phyloP scores from a whole-genome alignment of 2,888 invertebrate species.

The Nemotelus pantherinus region DNA sequence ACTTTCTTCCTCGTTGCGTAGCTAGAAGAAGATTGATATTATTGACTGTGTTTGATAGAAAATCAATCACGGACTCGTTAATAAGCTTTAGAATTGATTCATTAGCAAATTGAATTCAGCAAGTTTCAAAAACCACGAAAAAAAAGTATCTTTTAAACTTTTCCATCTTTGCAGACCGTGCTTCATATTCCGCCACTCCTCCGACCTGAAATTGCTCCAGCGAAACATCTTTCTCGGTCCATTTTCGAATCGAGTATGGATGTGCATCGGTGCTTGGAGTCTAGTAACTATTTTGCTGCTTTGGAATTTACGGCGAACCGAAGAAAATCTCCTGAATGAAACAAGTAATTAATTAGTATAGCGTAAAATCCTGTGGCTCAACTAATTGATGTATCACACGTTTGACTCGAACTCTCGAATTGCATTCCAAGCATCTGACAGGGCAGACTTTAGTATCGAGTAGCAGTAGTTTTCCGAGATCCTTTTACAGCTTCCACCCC shows the following conservation, averaged over 20 bases:
- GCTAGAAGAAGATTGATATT: no score
- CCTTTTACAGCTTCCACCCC: no score
- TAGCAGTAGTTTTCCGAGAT: no score
- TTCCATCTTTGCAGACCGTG: constrained; percentile 65
- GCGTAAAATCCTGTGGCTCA: constrained; percentile 37
- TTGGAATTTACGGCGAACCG: constrained; percentile 46
- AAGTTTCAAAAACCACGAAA: no score
- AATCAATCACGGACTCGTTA: no score
- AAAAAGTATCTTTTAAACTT: no score
- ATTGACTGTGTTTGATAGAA: no score
- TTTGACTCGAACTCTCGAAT: not conserved
- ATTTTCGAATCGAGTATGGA: constrained; percentile 70
- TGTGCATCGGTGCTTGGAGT: constrained; percentile 64
- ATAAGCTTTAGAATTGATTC: no score
- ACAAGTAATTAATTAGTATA: constrained; percentile 46
- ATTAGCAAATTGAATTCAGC: no score
- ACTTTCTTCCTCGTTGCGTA: no score
- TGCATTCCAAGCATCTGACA: no score
- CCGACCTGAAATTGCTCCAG: constrained; percentile 69
- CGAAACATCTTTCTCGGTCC: constrained; percentile 74
- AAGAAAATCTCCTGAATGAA: constrained; percentile 37
- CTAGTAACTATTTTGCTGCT: constrained; percentile 59
- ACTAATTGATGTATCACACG: constrained; percentile 49
- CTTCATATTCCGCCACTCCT: constrained; percentile 77
- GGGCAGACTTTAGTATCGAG: no score